These are phyloP conservation scores for Gallinago stenura DNA, from an alignment of 2,797 vertebrate genomes.

Conservation along the genomic window DNA sequence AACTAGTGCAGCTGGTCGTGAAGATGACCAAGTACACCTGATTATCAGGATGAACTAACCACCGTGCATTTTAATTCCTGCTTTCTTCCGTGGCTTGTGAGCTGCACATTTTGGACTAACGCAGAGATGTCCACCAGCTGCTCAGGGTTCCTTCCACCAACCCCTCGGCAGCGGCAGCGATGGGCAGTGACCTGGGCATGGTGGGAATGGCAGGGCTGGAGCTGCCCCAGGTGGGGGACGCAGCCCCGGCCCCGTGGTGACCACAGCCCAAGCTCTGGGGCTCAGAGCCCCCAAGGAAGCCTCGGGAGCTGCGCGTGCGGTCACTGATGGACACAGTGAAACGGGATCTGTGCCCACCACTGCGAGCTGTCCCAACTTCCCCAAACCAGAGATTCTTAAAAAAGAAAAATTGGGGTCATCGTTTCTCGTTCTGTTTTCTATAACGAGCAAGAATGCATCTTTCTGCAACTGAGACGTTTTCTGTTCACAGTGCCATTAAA, in stretches of 20 bases:
- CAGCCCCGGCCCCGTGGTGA: not conserved
- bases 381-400: not conserved
- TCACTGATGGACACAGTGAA: not conserved
- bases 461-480: not conserved
- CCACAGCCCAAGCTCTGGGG: not conserved
- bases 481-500: not conserved
- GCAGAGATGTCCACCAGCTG: not conserved
- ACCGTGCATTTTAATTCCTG: not conserved
- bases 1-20: not conserved
- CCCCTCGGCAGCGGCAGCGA: not conserved
- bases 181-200: too few relatives aligned
- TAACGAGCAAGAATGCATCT: not conserved
- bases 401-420: not conserved
- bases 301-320: accelerated
- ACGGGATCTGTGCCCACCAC: not conserved
- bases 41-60: not conserved
- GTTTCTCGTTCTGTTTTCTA: not conserved
- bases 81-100: not conserved
- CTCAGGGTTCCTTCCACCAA: not conserved
- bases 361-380: not conserved
- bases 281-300: not conserved
- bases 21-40: not conserved
- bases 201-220: not conserved
- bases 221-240: not conserved
- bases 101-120: not conserved